Base-by-base conservation (phyloP, 2,888 invertebrate genomes). In the Aleiodes alternator region DNA sequence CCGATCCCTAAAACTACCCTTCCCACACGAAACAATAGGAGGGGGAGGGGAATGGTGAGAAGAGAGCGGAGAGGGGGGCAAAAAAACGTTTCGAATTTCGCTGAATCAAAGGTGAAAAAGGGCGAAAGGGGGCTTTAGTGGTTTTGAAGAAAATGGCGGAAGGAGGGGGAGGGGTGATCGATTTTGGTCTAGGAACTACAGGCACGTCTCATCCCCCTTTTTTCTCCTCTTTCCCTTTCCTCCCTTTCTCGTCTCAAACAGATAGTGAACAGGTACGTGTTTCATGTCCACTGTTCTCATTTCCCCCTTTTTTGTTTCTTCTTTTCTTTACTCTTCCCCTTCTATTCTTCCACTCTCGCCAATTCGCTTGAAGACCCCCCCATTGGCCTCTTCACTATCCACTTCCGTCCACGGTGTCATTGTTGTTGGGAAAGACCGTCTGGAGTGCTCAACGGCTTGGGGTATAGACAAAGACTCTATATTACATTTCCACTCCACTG, bases 21-120 rank as follows among this genome's bases (percentile, higher is more conserved):
- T 83, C 84, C 84, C 84, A 83, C 82, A 84, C 84, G 87, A 88
- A 86, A 89, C 89, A 89, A 89, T 88, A 82, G 84, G 66, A 50
- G 29, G 16, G 29, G 53, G 38, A 38, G 38, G 43, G 43, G 43
- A 43, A 43, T 0, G 4, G 34, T 34, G 34, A 34, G 6, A 34
- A 34, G 34, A 34, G 34, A 4, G 31, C 5, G 31, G 31, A 31
- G 71, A 38, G 53, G 73, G 84, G 85, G 85, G 83, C 84, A 83
- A 86, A 87, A 88, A 88, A 86, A 84, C 87, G 85, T 87, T 87
- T 89, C 88, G 83, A 88, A 89, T 89, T 88, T 89, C 88, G 89
- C 89, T 89, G 89, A 89, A 88, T 89, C 89, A 86, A 88, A 88
- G 87, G 85, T 86, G 84, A 82, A 82, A 84, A 76, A 69, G 73